These are phyloP conservation scores for Thalpophila matura DNA, from an alignment of 2,888 invertebrate genomes.

Conservation along the genomic window DNA sequence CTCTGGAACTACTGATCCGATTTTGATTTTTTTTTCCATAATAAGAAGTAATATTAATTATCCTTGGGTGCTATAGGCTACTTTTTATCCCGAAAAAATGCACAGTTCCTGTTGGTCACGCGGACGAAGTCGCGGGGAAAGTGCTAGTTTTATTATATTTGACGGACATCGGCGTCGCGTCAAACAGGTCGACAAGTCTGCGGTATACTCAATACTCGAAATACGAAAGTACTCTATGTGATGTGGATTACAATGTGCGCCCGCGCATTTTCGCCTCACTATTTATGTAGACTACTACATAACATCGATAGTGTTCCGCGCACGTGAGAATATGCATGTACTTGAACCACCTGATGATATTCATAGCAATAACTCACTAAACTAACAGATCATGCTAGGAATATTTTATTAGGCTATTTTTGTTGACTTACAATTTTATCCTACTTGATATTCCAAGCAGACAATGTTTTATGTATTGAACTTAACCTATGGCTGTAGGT, in stretches of 20 bases:
- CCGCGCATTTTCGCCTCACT: neutral
- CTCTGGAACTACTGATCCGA: too few species aligned
- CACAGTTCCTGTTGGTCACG: too few species aligned
- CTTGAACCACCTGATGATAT: neutral
- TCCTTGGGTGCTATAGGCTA: too few species aligned
- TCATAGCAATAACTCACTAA: neutral
- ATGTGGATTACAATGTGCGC: neutral
- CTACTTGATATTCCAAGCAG: constrained; percentile 27
- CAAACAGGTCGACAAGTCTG: neutral
- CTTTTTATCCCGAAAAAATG: too few species aligned
- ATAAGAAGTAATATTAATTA: too few species aligned
- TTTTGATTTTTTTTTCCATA: too few species aligned
- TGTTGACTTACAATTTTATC: neutral
- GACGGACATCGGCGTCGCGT: neutral
- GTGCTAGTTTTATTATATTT: too few species aligned
- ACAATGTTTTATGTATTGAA: constrained; percentile 26
- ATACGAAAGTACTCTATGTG: neutral
- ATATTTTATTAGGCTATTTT: constrained; percentile 15
- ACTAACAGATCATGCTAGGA: neutral
- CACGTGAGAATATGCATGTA: constrained; percentile 22
- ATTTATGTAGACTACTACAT: neutral
- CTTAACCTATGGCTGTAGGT: neutral
- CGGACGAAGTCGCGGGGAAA: too few species aligned
- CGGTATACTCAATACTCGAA: neutral
- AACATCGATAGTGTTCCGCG: neutral